phyloP scores from a whole-genome alignment of 2,113 vertebrate species.

The Emydura subglobosa region DNA sequence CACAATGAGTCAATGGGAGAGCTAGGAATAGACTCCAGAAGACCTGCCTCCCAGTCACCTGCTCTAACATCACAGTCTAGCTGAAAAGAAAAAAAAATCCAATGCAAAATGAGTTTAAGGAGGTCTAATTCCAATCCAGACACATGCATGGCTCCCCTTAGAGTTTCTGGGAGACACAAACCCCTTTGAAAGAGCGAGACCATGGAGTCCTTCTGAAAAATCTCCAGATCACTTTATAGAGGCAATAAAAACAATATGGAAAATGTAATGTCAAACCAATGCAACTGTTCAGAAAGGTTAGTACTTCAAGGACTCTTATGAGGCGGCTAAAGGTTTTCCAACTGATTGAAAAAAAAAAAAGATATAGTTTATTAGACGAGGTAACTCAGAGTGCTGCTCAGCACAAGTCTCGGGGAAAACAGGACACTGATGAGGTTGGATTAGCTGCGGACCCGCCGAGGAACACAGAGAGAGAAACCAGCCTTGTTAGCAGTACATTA shows the following conservation, averaged over 20 bases:
- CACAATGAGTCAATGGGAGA: neutral
- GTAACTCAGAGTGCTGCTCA: constrained; percentile 11
- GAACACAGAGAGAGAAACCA: neutral
- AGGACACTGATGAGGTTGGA: neutral
- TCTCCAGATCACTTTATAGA: constrained; percentile 36
- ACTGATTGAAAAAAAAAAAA: constrained; percentile 34
- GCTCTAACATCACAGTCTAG: rapidly evolving
- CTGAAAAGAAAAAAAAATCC: neutral
- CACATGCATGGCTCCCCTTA: constrained; percentile 47
- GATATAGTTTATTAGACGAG: neutral
- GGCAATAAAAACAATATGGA: constrained; percentile 63
- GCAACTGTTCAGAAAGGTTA: constrained; percentile 60
- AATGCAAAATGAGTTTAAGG: neutral
- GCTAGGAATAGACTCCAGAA: neutral
- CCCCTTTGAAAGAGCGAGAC: neutral
- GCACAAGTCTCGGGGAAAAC: neutral
- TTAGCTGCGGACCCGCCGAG: neutral
- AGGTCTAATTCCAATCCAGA: constrained; percentile 24
- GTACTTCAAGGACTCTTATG: constrained; percentile 42
- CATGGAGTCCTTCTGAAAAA: constrained; percentile 16
- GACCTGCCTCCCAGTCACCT: neutral
- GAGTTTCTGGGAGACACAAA: constrained; percentile 50
- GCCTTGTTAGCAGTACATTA: neutral
- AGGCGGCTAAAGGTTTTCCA: constrained; percentile 44
- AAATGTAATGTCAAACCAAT: constrained; percentile 39